These are phyloP conservation scores for Diprion similis DNA, from an alignment of 1,140 invertebrate genomes.

Conservation along the genomic window DNA sequence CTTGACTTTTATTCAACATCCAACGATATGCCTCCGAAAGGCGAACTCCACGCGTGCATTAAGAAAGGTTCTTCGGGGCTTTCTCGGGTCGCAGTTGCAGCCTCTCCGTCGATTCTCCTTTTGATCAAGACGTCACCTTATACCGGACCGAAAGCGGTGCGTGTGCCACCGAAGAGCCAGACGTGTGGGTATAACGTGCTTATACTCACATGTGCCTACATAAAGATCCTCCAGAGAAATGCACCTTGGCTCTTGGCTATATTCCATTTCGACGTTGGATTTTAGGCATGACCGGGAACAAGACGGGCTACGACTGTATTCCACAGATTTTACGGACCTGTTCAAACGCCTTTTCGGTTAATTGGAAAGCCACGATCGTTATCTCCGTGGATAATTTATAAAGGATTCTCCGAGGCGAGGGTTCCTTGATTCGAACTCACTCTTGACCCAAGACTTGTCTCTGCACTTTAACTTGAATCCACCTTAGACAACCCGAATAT, in stretches of 20 bases:
- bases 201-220: neutral
- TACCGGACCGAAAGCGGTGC: neutral
- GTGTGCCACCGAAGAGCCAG: neutral
- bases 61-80: neutral
- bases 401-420: neutral
- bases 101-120: neutral
- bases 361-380: conserved; percentile 3
- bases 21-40: neutral
- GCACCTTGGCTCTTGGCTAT: no score
- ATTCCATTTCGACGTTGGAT: neutral
- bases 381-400: neutral
- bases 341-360: conserved; percentile 5
- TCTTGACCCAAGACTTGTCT: no score
- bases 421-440: no score
- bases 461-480: no score
- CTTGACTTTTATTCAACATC: conserved; percentile 1
- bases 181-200: neutral
- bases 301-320: neutral
- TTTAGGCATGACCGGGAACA: neutral
- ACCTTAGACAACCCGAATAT: no score
- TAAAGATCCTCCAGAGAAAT: neutral
- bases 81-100: neutral
- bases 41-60: no score
- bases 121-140: conserved; percentile 1
- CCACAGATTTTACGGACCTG: neutral